A percentile compares a stretch with the other conserved stretches of the same genome.
Conservation (phyloP, 2,888 invertebrate genomes). For the Apodemia duryi region DNA sequence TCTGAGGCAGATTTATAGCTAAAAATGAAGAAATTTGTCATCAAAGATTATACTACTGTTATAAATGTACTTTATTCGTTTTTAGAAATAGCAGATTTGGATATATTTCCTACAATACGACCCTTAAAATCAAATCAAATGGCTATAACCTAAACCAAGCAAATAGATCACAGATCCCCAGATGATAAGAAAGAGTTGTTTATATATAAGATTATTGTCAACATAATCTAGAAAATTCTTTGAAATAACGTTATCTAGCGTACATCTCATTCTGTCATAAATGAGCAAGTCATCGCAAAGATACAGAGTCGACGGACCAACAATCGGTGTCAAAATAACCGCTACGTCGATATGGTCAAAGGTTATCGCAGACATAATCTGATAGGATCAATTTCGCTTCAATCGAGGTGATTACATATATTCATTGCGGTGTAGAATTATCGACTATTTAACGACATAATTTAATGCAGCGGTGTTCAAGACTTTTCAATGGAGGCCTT, state of each 20-base stretch:
- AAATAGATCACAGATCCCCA: too few species aligned
- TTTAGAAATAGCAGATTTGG: too few species aligned
- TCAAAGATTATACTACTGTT: not conserved
- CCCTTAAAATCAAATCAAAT: too few species aligned
- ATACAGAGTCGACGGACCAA: not conserved
- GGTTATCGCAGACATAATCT: not conserved
- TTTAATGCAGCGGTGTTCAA: not conserved
- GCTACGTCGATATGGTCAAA: not conserved
- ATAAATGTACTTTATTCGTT: not conserved
- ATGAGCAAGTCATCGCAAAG: not conserved
- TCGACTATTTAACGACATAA: not conserved
- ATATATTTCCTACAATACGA: too few species aligned
- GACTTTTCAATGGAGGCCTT: not conserved
- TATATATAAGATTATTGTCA: too few species aligned
- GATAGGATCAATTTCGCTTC: not conserved
- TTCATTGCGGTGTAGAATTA: not conserved
- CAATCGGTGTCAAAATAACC: constrained; percentile 4
- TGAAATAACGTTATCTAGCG: not conserved
- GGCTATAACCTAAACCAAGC: too few species aligned
- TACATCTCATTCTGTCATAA: not conserved
- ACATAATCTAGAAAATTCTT: not conserved
- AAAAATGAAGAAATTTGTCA: constrained; percentile 16
- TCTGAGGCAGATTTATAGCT: constrained; percentile 25
- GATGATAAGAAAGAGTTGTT: too few species aligned
- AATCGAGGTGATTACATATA: not conserved